Evolutionary conservation across 2,888 invertebrate genomes (phyloP).

Genomic region (Didymodactylos carnosus): DNA sequence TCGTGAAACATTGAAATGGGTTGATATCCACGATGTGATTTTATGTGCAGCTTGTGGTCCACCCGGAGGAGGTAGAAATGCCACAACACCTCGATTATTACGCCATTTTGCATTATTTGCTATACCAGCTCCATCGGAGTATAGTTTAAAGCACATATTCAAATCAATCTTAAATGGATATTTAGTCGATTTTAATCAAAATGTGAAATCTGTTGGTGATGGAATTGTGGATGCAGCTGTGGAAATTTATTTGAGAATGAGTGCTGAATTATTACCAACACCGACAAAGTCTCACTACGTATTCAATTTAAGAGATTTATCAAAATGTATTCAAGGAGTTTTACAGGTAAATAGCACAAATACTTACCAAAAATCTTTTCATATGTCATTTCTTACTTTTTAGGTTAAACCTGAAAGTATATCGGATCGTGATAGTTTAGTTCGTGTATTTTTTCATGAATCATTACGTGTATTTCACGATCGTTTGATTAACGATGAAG

Average conservation of each 20-base stretch:
- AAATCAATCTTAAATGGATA: conserved; percentile 52
- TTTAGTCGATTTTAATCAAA: conserved; percentile 52
- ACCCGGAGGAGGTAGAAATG: conserved; percentile 35
- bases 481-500: conserved; percentile 32
- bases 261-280: conserved; percentile 33
- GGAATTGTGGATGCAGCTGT: conserved; percentile 31
- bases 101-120: conserved; percentile 34
- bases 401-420: conserved; percentile 5
- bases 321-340: conserved; percentile 63
- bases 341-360: background rate
- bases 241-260: conserved; percentile 34
- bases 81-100: conserved; percentile 29
- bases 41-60: conserved; percentile 35
- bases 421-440: conserved; percentile 19
- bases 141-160: conserved; percentile 34
- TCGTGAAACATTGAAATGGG: conserved; percentile 68
- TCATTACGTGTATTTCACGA: conserved; percentile 35
- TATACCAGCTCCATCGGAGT: conserved; percentile 33
- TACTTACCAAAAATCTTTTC: background rate
- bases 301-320: conserved; percentile 47
- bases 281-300: conserved; percentile 36
- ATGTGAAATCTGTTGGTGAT: conserved; percentile 28
- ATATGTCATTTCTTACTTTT: background rate
- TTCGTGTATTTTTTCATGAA: conserved; percentile 34
- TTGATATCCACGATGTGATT: conserved; percentile 59